Conservation (phyloP, 2,797 vertebrate genomes). For the Eulemur mongoz region DNA sequence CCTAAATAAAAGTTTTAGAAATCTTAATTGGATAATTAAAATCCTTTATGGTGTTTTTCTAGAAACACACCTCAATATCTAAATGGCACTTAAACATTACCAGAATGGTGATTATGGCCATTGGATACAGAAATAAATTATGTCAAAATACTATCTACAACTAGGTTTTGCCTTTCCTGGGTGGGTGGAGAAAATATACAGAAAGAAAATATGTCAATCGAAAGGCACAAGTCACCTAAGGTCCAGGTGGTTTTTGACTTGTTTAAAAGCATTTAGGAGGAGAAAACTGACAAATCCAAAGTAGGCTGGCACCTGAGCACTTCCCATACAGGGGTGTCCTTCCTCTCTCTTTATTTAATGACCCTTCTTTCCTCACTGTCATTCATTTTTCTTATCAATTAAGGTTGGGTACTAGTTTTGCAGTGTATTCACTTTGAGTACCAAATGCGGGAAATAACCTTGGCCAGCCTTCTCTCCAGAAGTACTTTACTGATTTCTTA, state of each 20-base stretch:
- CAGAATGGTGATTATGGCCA: not conserved
- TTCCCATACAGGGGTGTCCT: not conserved
- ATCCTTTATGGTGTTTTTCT: slow-evolving; percentile 19
- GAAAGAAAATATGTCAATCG: slow-evolving; percentile 16
- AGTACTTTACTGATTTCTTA: not conserved
- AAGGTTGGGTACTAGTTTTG: not conserved
- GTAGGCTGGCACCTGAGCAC: not conserved
- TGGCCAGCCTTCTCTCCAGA: not conserved
- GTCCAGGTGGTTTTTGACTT: not conserved
- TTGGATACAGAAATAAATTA: not conserved
- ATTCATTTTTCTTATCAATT: slow-evolving; percentile 16
- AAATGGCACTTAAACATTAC: slow-evolving; percentile 7
- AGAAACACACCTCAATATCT: slow-evolving; percentile 21
- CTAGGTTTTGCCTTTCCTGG: not conserved
- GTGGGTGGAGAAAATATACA: not conserved
- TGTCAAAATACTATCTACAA: not conserved
- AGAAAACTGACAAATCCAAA: slow-evolving; percentile 3
- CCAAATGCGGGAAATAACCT: not conserved
- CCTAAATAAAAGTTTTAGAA: slow-evolving; percentile 37
- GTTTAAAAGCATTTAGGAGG: not conserved
- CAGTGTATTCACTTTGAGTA: not conserved
- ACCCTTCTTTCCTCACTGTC: not conserved
- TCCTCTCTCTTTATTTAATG: not conserved
- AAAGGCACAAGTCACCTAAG: not conserved
- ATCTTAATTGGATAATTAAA: slow-evolving; percentile 41